Conservation (phyloP, 2,888 invertebrate genomes). For the Perdita meconis region DNA sequence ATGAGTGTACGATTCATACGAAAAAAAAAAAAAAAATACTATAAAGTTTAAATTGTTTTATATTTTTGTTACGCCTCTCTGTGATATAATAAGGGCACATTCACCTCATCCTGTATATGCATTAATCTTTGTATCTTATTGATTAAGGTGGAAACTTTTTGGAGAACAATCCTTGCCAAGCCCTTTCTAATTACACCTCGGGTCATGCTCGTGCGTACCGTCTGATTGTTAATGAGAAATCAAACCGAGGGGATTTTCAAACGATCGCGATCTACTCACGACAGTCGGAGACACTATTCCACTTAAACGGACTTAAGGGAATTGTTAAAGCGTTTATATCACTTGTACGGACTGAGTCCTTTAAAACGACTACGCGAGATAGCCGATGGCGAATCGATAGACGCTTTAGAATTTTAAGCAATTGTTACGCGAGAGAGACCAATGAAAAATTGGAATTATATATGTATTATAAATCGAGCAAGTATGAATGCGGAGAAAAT, state of each 20-base stretch:
- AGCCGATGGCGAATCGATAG: neutral
- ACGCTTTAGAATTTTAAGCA: neutral
- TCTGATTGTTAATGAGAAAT: slow-evolving; percentile 29
- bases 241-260: slow-evolving; percentile 30
- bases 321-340: slow-evolving; percentile 48
- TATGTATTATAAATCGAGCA: neutral
- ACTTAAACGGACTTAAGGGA: slow-evolving; percentile 58
- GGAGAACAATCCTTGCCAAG: slow-evolving; percentile 73
- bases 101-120: slow-evolving; percentile 80
- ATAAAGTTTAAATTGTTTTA: slow-evolving; percentile 80
- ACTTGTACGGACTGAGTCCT: slow-evolving; percentile 25
- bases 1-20: slow-evolving; percentile 75
- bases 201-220: slow-evolving; percentile 69
- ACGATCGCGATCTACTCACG: slow-evolving; percentile 19
- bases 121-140: slow-evolving; percentile 77
- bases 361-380: slow-evolving; percentile 33
- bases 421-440: neutral
- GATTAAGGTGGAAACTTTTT: slow-evolving; percentile 72
- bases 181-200: slow-evolving; percentile 71
- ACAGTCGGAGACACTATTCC: slow-evolving; percentile 26
- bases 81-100: slow-evolving; percentile 84
- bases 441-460: neutral
- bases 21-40: slow-evolving; percentile 65
- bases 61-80: slow-evolving; percentile 83
- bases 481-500: neutral